Conservation (phyloP, 2,797 vertebrate species). For the Chelonia mydas region DNA sequence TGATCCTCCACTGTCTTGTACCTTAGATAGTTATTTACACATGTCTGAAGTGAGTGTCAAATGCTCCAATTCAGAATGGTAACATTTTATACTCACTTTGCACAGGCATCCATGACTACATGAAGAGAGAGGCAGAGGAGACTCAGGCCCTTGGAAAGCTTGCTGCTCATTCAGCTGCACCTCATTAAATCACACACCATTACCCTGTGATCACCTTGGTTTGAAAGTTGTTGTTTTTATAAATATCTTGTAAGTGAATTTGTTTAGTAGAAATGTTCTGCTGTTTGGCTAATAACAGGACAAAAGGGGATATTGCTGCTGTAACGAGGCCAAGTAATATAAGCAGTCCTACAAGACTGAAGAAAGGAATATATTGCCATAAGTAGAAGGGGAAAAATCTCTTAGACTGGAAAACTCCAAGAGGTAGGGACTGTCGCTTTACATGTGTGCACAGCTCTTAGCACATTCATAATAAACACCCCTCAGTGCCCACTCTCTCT, state of each 20-base stretch:
- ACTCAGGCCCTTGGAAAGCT: background rate
- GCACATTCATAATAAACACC: background rate
- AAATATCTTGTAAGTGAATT: background rate
- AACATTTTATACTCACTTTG: background rate
- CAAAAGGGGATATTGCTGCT: background rate
- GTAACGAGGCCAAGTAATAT: background rate
- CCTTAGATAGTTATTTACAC: background rate
- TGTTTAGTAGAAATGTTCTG: fast-evolving
- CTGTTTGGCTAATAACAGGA: background rate
- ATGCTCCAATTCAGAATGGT: background rate
- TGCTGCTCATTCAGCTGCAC: background rate
- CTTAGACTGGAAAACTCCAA: background rate
- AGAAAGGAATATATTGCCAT: background rate
- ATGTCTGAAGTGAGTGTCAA: background rate
- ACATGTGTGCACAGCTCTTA: background rate
- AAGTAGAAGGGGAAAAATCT: background rate
- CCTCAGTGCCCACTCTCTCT: background rate
- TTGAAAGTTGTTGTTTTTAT: background rate
- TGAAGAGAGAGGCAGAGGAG: background rate
- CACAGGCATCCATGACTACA: background rate
- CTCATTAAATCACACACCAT: background rate
- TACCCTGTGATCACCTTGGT: background rate
- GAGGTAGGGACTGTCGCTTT: background rate
- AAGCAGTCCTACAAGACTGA: background rate
- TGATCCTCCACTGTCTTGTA: background rate